Conservation (phyloP, 92 coral and sea anemone genomes). For the Porites evermanni region DNA sequence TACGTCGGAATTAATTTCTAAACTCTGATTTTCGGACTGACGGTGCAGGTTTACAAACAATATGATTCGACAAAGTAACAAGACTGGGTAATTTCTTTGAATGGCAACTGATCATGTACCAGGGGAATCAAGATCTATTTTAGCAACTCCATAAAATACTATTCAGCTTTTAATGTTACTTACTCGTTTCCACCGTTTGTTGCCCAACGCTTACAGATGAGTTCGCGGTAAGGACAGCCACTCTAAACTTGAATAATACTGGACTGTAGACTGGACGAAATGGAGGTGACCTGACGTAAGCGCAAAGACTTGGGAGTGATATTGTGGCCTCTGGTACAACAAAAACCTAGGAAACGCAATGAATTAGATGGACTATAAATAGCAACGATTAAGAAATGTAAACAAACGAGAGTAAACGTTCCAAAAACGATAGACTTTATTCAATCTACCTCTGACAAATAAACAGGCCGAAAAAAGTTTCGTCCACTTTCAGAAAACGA, state of each 20-base stretch:
- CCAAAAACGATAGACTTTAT: background rate
- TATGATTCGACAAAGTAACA: too few species aligned
- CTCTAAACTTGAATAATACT: background rate
- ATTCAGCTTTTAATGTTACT: background rate
- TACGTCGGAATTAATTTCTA: too few species aligned
- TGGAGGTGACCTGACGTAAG: too few species aligned
- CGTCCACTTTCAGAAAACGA: background rate
- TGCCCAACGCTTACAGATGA: slow-evolving; percentile 29
- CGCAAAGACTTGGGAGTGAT: slow-evolving; percentile 7
- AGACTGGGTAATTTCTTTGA: background rate
- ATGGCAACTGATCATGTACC: background rate
- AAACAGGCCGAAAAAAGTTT: background rate
- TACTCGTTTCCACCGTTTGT: slow-evolving; percentile 9
- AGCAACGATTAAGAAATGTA: background rate
- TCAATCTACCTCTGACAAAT: slow-evolving; percentile 21
- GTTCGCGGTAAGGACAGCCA: slow-evolving; percentile 26
- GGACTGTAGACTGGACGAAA: background rate
- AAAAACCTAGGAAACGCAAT: background rate
- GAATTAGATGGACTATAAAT: background rate
- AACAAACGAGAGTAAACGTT: background rate
- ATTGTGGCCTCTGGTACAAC: slow-evolving; percentile 10
- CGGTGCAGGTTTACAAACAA: too few species aligned
- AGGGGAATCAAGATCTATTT: background rate
- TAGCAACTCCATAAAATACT: background rate
- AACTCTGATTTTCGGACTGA: too few species aligned